Conservation (phyloP, 1,140 invertebrate species). For the Drosophila equinoxialis region DNA sequence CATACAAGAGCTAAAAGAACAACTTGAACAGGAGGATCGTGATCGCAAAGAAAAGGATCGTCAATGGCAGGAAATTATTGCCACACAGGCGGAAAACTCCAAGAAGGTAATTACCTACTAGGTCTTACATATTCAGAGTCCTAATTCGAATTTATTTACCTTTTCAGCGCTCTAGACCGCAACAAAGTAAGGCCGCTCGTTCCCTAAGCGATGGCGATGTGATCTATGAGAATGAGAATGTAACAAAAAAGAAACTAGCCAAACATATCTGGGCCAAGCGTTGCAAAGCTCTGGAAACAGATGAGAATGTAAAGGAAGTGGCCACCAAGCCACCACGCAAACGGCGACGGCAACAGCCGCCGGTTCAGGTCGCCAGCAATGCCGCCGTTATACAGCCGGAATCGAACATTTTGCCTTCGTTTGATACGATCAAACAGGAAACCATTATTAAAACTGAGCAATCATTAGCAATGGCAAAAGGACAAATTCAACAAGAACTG, state of each 20-base stretch:
- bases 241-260: slow-evolving; percentile 54
- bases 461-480: slow-evolving; percentile 27
- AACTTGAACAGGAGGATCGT: slow-evolving; percentile 82
- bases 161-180: slow-evolving; percentile 43
- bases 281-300: slow-evolving; percentile 24
- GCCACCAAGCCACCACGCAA: slow-evolving; percentile 10
- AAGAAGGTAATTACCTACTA: slow-evolving; percentile 49
- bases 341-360: slow-evolving; percentile 13
- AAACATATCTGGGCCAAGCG: slow-evolving; percentile 57
- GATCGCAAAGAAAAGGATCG: slow-evolving; percentile 61
- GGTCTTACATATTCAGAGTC: no score
- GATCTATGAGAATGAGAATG: slow-evolving; percentile 71
- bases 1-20: slow-evolving; percentile 83
- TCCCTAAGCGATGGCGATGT: slow-evolving; percentile 58
- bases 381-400: not conserved
- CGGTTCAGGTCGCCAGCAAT: not conserved
- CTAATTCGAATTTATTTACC: no score
- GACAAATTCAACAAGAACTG: slow-evolving; percentile 52
- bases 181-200: slow-evolving; percentile 54
- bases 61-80: slow-evolving; percentile 58
- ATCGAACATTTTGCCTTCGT: not conserved
- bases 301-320: slow-evolving; percentile 21
- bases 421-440: slow-evolving; percentile 51
- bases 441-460: slow-evolving; percentile 47
- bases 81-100: slow-evolving; percentile 36